Evolutionary conservation across 2,113 vertebrate genomes (phyloP), one percentile per base, ranked within the genome.

Genomic region (Scopus umbretta): DNA sequence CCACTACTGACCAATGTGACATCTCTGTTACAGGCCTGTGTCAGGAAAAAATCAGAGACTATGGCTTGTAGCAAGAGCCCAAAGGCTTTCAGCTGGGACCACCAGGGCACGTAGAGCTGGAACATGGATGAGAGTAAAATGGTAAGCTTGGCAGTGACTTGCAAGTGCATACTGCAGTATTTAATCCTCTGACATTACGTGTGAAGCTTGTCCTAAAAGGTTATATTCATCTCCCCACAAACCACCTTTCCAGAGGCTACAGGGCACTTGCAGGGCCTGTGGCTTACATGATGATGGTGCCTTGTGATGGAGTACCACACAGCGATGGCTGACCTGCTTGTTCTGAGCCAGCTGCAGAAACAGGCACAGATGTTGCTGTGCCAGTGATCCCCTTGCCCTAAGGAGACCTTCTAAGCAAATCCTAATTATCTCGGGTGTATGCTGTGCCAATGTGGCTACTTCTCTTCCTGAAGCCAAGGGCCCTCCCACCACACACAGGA

Each of bases 361-460:
- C 4, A n/a, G 23, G 29, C 8, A 30, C 14, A 47, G 43, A 21
- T 5, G 21, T 11, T 49, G 13, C 62, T 65, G 26, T 65, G 36
- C 15, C 43, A 52, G 71, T 19, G 36, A 26, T 13, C 3, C 13
- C 19, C 12, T 26, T 42, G 13, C 10, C 34, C 26, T 27, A 30
- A 43, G 11, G 18, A 88, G 27, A 71, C 26, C 3, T 87, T 66
- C 22, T 53, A 34, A 68, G n/a, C 17, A 85, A 86, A 72, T 55
- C 17, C 29, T 53, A 27, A 9, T 55, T 70, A 15, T 38, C 13
- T n/a, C 16, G 13, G 9, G 5, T 55, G 29, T 29, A 19, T 30
- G 5, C 16, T 53, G 40, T 32, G 32, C 65, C 29, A 56, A 2
- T 4, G 16, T 1, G 2, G 71, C 29, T 1, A 0, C 29, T 42